Evolutionary conservation across 2,797 vertebrate species (phyloP).

Genomic region (Chelon auratus): DNA sequence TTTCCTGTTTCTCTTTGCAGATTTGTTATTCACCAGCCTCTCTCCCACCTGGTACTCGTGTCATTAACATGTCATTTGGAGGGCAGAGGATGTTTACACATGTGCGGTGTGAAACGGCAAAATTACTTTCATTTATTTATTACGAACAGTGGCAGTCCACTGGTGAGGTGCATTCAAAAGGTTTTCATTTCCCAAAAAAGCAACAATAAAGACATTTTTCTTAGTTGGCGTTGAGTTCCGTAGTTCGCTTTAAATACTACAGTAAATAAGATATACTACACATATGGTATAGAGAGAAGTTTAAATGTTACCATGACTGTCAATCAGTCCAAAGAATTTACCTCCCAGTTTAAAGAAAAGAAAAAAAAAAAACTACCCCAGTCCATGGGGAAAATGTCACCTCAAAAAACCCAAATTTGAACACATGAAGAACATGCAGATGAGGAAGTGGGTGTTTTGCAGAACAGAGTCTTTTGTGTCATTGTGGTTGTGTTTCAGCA

Average conservation of each 20-base stretch:
- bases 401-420: conserved; percentile 28
- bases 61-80: no score
- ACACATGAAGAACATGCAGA: conserved; percentile 46
- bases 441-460: conserved; percentile 67
- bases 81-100: no score
- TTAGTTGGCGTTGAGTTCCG: no score
- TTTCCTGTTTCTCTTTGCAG: conserved; percentile 24
- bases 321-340: neutral
- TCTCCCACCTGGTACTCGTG: neutral
- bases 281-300: no score
- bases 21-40: neutral
- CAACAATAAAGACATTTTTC: no score
- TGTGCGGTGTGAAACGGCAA: no score
- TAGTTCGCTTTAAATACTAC: no score
- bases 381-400: conserved; percentile 17
- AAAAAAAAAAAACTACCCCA: neutral
- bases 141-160: no score
- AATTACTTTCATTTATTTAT: no score
- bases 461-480: conserved; percentile 38
- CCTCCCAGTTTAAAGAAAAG: neutral
- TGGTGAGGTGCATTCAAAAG: no score
- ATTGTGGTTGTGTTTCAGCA: conserved; percentile 29
- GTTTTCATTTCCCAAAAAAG: no score
- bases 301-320: neutral
- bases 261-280: no score